These are phyloP conservation scores for Therioaphis trifolii DNA, from an alignment of 2,888 invertebrate species.

Conservation along the genomic window DNA sequence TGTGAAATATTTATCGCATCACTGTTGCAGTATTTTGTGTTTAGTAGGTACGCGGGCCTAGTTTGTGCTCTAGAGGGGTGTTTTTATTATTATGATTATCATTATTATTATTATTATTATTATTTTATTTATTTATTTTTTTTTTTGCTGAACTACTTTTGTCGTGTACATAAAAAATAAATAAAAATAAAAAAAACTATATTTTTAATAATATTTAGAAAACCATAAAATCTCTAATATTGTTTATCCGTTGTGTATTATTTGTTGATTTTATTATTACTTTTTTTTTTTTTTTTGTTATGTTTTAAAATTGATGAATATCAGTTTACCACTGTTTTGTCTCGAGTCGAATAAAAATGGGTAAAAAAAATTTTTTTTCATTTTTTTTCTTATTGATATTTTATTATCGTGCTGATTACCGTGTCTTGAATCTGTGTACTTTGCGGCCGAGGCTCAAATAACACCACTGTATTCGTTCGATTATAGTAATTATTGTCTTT, in stretches of 20 bases:
- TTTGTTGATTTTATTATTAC: slow-evolving; percentile 40
- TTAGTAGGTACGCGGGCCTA: background rate
- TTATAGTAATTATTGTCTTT: too few relatives aligned
- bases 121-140: too few relatives aligned
- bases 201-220: background rate
- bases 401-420: too few relatives aligned
- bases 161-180: slow-evolving; percentile 43
- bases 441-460: too few relatives aligned
- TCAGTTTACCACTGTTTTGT: slow-evolving; percentile 43
- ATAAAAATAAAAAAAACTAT: background rate
- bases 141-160: slow-evolving; percentile 13
- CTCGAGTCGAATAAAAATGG: slow-evolving; percentile 37
- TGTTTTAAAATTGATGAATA: slow-evolving; percentile 43
- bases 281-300: slow-evolving; percentile 40
- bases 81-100: too few relatives aligned
- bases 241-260: slow-evolving; percentile 34
- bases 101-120: too few relatives aligned
- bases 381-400: background rate
- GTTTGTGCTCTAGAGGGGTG: slow-evolving; percentile 6
- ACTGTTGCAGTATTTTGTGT: background rate
- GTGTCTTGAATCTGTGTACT: too few relatives aligned
- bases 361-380: background rate
- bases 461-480: too few relatives aligned
- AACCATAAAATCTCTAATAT: background rate
- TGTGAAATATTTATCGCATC: too few relatives aligned